These are phyloP conservation scores for Darevskia mixta DNA, from an alignment of 2,797 vertebrate genomes.

Conservation along the genomic window DNA sequence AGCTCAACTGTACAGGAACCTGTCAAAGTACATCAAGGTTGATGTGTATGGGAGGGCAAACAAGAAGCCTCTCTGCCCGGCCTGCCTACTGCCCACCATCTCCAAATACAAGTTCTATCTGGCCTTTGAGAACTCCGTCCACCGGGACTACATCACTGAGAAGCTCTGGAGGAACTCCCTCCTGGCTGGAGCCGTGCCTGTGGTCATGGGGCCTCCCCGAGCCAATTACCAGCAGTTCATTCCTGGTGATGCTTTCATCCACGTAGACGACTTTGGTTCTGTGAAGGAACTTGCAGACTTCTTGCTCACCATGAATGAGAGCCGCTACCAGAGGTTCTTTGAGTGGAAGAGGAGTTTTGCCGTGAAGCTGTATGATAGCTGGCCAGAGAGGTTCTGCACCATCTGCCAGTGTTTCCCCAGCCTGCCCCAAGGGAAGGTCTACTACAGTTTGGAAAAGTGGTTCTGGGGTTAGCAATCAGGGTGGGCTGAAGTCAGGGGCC, in stretches of 20 bases:
- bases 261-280: slow-evolving; percentile 87
- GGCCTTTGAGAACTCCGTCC: slow-evolving; percentile 90
- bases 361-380: slow-evolving; percentile 83
- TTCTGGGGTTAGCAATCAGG: slow-evolving; percentile 54
- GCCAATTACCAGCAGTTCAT: slow-evolving; percentile 85
- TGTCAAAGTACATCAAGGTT: slow-evolving; percentile 79
- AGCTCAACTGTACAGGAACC: slow-evolving; percentile 78
- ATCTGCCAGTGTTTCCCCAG: slow-evolving; percentile 80
- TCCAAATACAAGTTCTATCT: slow-evolving; percentile 93
- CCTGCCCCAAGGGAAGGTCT: slow-evolving; percentile 78
- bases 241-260: slow-evolving; percentile 88
- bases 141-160: slow-evolving; percentile 93
- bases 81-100: slow-evolving; percentile 82
- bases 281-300: slow-evolving; percentile 80
- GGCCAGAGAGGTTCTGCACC: slow-evolving; percentile 88
- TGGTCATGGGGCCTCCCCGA: slow-evolving; percentile 88
- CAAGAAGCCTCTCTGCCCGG: slow-evolving; percentile 68
- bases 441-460: slow-evolving; percentile 82
- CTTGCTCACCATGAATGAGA: slow-evolving; percentile 80
- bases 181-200: slow-evolving; percentile 83
- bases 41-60: slow-evolving; percentile 82
- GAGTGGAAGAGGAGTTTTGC: slow-evolving; percentile 80
- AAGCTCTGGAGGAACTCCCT: slow-evolving; percentile 93
- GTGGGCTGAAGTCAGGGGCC: not conserved
- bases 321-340: slow-evolving; percentile 83